phyloP scores from a whole-genome alignment of 1,140 invertebrate genomes.

The Drosophila subobscura region DNA sequence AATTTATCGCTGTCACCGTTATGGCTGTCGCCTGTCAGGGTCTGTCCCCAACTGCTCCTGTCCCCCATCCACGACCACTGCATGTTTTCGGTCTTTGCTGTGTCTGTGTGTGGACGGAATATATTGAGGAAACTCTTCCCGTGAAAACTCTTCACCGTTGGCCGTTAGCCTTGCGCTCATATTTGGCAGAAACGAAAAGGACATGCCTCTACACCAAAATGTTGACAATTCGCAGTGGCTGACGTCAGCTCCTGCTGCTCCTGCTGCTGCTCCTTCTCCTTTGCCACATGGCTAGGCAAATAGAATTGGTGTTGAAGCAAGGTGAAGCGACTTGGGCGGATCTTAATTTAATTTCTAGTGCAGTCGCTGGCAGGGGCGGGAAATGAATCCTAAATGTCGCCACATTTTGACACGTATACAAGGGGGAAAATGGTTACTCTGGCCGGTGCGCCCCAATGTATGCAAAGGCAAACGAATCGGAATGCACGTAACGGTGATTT shows the following conservation, averaged over 20 bases:
- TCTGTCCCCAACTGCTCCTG: conserved; percentile 14
- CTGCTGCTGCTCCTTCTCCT: neutral
- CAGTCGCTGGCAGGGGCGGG: neutral
- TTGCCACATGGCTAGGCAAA: neutral
- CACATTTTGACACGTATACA: conserved; percentile 50
- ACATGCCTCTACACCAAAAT: conserved; percentile 32
- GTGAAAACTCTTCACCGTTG: conserved; percentile 16
- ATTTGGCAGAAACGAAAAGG: conserved; percentile 48
- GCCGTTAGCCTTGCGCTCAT: conserved; percentile 56
- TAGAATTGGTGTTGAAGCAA: no score
- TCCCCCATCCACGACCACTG: neutral
- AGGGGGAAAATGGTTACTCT: conserved; percentile 19
- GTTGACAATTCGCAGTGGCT: conserved; percentile 42
- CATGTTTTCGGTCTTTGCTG: neutral
- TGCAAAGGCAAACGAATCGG: conserved; percentile 32
- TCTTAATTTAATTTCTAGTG: conserved; percentile 56
- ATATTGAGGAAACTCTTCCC: conserved; percentile 74
- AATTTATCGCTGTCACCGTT: conserved; percentile 82
- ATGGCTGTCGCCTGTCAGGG: conserved; percentile 79
- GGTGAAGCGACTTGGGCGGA: conserved; percentile 28
- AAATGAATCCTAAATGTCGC: conserved; percentile 41
- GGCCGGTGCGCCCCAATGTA: conserved; percentile 5
- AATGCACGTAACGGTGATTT: conserved; percentile 53
- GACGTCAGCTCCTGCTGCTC: conserved; percentile 16
- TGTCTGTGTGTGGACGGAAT: conserved; percentile 44